phyloP scores from a whole-genome alignment of 2,797 vertebrate species.

The Chelon auratus region DNA sequence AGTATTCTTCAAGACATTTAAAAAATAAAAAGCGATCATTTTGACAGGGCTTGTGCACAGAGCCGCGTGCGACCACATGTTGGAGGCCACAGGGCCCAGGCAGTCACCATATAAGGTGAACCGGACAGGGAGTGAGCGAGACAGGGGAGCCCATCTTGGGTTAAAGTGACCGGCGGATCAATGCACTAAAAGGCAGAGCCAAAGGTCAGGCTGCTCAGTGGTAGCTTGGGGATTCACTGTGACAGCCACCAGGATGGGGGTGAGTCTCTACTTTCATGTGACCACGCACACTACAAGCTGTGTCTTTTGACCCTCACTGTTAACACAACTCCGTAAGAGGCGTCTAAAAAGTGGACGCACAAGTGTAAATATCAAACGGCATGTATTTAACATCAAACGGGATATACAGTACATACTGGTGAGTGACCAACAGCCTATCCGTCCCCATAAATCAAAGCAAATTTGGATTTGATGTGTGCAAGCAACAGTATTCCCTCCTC shows the following conservation, averaged over 20 bases:
- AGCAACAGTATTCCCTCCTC: constrained; percentile 7
- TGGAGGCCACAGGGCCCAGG: constrained; percentile 45
- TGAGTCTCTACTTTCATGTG: constrained; percentile 34
- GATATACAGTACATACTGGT: neutral
- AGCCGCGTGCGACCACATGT: constrained; percentile 18
- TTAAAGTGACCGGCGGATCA: constrained; percentile 78
- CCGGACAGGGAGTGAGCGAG: constrained; percentile 26
- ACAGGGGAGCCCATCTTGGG: constrained; percentile 64
- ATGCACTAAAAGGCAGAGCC: constrained; percentile 79
- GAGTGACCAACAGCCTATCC: neutral
- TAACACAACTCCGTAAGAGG: neutral
- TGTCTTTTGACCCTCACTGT: constrained; percentile 13
- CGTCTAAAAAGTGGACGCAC: neutral
- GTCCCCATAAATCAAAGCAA: constrained; percentile 4
- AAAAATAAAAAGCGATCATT: constrained; percentile 35
- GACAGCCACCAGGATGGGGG: constrained; percentile 56
- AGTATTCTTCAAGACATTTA: constrained; percentile 29
- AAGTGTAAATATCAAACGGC: neutral
- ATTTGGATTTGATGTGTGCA: constrained; percentile 10
- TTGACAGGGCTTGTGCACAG: constrained; percentile 27
- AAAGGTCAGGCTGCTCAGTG: constrained; percentile 79
- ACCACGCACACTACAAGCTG: constrained; percentile 28
- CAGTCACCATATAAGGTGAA: constrained; percentile 61
- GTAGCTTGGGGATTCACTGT: constrained; percentile 72
- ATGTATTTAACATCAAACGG: neutral